Evolutionary conservation across 2,888 invertebrate genomes (phyloP), one percentile per base, ranked within the genome.

Genomic region (Apamea monoglypha): DNA sequence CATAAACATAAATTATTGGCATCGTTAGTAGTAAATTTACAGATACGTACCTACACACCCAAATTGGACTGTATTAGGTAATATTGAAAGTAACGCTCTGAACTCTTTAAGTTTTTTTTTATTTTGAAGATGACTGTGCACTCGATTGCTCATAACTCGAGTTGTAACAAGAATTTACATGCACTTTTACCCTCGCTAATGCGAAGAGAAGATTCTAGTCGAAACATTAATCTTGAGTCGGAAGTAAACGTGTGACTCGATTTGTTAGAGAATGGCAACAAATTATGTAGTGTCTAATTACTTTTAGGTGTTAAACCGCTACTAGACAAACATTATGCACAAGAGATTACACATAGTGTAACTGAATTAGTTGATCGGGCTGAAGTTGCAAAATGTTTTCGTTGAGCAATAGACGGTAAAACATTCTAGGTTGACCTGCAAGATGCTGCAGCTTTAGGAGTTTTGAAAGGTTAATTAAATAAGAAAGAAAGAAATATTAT

Each of bases 171-270:
- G 53, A 32, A 36, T 74, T 78, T 83, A 64, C 50, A 66, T 83
- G 76, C 66, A 76, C 84, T 83, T 83, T 85, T 83, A 78, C 61
- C 67, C 18, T 70, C 69, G 14, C 56, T 75, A 70, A 77, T 44
- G 66, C 80, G 87, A 59, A 73, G 50, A 75, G 87, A 53, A 75
- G 63, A 75, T 66, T 85, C 47, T 72, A 64, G 63, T 40, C 47
- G 69, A 73, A 64, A 78, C 63, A 84, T 83, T 70, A 61, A 81
- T 82, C 75, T 81, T 44, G 50, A 73, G 67, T 71, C 71, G 74
- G 87, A 86, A 88, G 87, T 81, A 74, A 75, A 44, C 73, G 83
- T 78, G 77, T n/a, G 81, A 77, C 73, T 77, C 32, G 21, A 78
- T 86, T 83, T 75, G 63, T 68, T 64, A n/a, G 59, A 82, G 71